Percentiles rank a stretch among this genome's conserved stretches.
phyloP scores from a whole-genome alignment of 2,888 invertebrate species.

The Aphidoletes aphidimyza region DNA sequence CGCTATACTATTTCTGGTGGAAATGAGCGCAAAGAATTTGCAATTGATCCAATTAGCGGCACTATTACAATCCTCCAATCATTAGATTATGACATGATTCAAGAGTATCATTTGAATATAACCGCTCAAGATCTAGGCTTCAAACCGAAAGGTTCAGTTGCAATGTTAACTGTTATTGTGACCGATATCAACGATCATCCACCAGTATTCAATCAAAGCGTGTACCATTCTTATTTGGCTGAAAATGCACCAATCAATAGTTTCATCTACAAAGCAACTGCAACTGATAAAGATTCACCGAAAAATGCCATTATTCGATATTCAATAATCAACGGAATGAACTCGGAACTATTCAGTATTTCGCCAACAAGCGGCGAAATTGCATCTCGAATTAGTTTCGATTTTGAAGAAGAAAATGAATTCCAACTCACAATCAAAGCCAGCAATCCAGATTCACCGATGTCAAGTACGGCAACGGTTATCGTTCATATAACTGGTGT shows the following conservation, averaged over 20 bases:
- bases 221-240: conserved; percentile 80
- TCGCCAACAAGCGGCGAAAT: conserved; percentile 81
- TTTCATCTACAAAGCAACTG: conserved; percentile 79
- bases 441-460: conserved; percentile 85
- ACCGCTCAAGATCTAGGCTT: conserved; percentile 89
- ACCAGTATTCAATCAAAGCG: conserved; percentile 82
- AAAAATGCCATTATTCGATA: conserved; percentile 88
- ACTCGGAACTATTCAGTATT: conserved; percentile 80
- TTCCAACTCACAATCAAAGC: conserved; percentile 84
- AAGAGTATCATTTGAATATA: conserved; percentile 86
- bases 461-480: conserved; percentile 80
- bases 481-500: conserved; percentile 83
- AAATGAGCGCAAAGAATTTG: conserved; percentile 82
- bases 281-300: conserved; percentile 87
- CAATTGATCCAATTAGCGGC: conserved; percentile 80
- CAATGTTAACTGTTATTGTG: conserved; percentile 84
- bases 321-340: conserved; percentile 80
- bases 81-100: conserved; percentile 87
- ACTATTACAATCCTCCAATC: conserved; percentile 81
- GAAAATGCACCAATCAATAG: conserved; percentile 85
- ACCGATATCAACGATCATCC: conserved; percentile 95
- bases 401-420: conserved; percentile 83
- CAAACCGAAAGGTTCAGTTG: conserved; percentile 79
- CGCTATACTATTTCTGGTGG: conserved; percentile 86
- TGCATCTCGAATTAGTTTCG: conserved; percentile 80